Base-by-base conservation (phyloP, 1,140 invertebrate species). In the Drosophila sproati region DNA sequence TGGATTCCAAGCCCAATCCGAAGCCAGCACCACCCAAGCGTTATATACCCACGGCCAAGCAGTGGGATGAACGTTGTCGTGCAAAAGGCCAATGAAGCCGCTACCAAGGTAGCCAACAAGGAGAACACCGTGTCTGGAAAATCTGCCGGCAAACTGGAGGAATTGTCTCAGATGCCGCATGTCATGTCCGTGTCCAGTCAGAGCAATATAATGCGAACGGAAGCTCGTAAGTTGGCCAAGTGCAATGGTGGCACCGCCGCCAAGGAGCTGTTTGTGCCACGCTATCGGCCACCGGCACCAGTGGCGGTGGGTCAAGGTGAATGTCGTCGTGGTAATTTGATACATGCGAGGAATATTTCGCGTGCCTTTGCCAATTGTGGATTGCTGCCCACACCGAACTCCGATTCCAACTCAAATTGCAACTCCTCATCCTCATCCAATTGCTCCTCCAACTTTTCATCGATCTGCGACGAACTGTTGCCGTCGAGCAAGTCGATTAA, bases 41-140 rank as follows among this genome's bases (percentile, higher is more conserved):
- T 28, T 88, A 83, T 31, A 88, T 88, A 35, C 83, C 83, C 48
- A 88, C 83, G 2, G 72, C 59, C 1, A 88, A 88, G 47, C 77
- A 88, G 37, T 88, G 83, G 83, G 85, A 88, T 34, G 83, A 89
- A 4, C 70, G 66, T 28, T 83, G 80, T 20, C 72, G 67, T 2
- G 66, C 66, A 47, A 77, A 77, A 60, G 43, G 20, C 28, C 34
- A 3, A 3, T 43, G 37, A 31, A 41, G n/a, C 55, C n/a, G n/a
- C 6, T 4, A 12, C 2, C 12, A 20, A 20, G 1, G 6, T 50
- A 3, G 52, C 56, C 62, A 55, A 68, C 37, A 79, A 79, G 50
- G 68, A 77, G 55, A 79, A 72, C 41, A 43, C 5, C 8, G 45
- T 37, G 35, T 3, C 28, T 12, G 31, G n/a, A 34, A 63, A 34